Conservation (phyloP, 2,888 invertebrate genomes). For the Tridacna gigas region DNA sequence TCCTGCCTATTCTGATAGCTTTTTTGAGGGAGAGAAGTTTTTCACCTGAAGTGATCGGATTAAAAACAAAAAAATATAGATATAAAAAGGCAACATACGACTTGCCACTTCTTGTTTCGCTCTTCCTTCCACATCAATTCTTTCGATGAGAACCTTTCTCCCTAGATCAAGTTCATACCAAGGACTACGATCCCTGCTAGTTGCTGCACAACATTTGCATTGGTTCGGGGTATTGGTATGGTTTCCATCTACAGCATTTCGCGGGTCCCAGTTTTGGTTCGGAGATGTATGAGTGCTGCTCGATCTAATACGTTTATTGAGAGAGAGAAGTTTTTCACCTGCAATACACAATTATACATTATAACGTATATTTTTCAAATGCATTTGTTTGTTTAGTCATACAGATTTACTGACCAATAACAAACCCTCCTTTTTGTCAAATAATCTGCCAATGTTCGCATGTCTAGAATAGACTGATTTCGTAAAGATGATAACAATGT, state of each 20-base stretch:
- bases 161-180: neutral
- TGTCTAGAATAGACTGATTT: no score
- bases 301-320: neutral
- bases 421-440: neutral
- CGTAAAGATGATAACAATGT: no score
- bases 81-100: neutral
- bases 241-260: neutral
- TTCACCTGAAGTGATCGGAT: no score
- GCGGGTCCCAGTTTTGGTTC: neutral
- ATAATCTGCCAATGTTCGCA: neutral
- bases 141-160: neutral
- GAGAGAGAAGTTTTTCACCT: neutral
- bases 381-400: neutral
- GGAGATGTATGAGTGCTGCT: neutral
- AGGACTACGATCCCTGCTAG: neutral
- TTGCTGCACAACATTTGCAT: neutral
- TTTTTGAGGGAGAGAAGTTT: neutral
- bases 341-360: neutral
- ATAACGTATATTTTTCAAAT: no score
- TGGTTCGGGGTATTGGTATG: neutral
- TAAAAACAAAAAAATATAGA: neutral
- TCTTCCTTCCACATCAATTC: neutral
- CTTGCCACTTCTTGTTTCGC: neutral
- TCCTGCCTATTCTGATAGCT: no score
- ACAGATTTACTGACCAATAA: neutral